Conservation (phyloP, 2,888 invertebrate genomes). For the Synanthedon vespiformis region DNA sequence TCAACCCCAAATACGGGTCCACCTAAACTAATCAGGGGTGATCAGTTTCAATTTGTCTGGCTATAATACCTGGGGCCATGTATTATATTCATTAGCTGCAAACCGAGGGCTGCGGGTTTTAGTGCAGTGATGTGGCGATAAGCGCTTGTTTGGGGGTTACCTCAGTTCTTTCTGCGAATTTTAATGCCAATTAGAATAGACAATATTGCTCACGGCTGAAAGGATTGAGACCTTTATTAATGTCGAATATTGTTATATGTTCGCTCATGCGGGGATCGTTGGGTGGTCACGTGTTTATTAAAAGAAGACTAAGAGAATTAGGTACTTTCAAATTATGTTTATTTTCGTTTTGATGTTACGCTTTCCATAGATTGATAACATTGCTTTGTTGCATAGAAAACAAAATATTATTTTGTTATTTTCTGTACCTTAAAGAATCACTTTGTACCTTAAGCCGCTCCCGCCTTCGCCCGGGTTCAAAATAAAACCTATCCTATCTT, state of each 20-base stretch:
- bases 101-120: conserved; percentile 22
- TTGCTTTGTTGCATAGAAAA: no score
- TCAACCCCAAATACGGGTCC: neutral
- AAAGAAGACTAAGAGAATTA: no score
- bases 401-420: no score
- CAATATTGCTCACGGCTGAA: conserved; percentile 53
- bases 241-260: conserved; percentile 61
- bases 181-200: conserved; percentile 66
- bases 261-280: conserved; percentile 39
- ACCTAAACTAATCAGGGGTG: neutral
- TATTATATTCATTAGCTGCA: conserved; percentile 48
- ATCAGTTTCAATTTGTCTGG: conserved; percentile 4
- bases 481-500: no score
- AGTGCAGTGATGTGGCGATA: conserved; percentile 53
- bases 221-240: conserved; percentile 62
- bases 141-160: conserved; percentile 59
- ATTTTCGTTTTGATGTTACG: no score
- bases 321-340: no score
- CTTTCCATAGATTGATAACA: no score
- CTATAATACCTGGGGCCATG: conserved; percentile 48
- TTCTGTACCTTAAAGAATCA: no score
- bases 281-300: conserved; percentile 4
- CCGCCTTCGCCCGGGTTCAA: no score
- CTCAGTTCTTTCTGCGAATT: conserved; percentile 52
- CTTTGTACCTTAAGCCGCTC: no score